Base-by-base conservation (phyloP, 2,888 invertebrate genomes). In the Calameuta filiformis region DNA sequence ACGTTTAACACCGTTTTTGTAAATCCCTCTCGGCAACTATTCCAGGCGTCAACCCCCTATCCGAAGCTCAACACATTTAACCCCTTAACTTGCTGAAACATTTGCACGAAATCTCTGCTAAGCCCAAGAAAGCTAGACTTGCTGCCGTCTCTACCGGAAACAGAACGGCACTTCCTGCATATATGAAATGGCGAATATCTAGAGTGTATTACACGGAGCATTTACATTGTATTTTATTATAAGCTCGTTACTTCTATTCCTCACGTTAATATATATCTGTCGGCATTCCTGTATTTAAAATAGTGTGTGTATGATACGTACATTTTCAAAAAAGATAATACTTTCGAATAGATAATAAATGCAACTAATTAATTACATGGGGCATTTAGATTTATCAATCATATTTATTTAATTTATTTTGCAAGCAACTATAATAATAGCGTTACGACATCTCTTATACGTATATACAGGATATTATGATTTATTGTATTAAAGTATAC, bases 81-180 rank as follows among this genome's bases (percentile, higher is more conserved):
- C 83, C 79, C 84, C 80, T 77, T 75, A 80, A 75, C 80, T 84
- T 86, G 77, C 82, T 76, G 73, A 82, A 83, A 87, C 82, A 83
- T 84, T 85, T 80, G 79, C 79, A 80, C 81, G 78, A 86, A 86
- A 86, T 86, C 86, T 84, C 84, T 79, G 84, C 77, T 81, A 80
- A 81, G 80, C 80, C 81, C 71, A 75, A 78, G 74, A 69, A 80
- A 80, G 78, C 80, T 75, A 75, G 73, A 77, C 73, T 77, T 75
- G 77, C 79, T 69, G 73, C 37, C 68, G 73, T 71, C 78, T 75
- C 71, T 78, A 77, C 71, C 73, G 75, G 75, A 80, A 79, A 79
- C 77, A 80, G 76, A 75, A 79, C 73, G 78, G 77, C 82, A 75
- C 76, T 79, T 79, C 77, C 73, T 71, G 23, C 9, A 56, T 56